Conservation (phyloP, 2,797 vertebrate genomes). For the Platyrinchus mystaceus region DNA sequence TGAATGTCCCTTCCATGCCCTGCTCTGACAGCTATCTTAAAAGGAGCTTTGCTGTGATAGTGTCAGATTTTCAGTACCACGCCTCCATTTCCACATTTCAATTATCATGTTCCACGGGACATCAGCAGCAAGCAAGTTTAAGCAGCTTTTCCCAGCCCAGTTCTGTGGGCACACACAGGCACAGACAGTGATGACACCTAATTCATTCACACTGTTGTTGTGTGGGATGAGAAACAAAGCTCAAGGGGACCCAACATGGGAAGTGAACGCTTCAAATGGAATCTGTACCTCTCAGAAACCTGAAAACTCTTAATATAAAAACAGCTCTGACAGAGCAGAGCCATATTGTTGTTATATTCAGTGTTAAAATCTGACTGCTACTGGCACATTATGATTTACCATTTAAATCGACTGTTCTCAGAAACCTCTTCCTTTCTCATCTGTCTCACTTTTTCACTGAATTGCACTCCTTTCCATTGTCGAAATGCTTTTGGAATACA, state of each 20-base stretch:
- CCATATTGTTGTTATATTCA: slow-evolving; percentile 41
- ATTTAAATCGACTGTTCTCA: not conserved
- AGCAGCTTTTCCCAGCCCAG: slow-evolving; percentile 1
- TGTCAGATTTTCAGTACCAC: not conserved
- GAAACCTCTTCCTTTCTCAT: slow-evolving; percentile 17
- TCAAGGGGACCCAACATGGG: not conserved
- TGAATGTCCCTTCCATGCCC: not conserved
- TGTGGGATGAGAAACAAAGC: not conserved
- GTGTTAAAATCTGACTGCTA: slow-evolving; percentile 19
- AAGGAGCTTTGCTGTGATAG: not conserved
- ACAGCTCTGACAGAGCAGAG: not conserved
- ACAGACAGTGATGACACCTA: not conserved
- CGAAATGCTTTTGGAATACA: not conserved
- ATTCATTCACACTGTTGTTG: not conserved
- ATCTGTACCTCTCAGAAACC: not conserved
- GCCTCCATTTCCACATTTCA: not conserved
- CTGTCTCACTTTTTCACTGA: not conserved
- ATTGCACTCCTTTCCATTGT: not conserved
- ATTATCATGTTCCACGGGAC: not conserved
- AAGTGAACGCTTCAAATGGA: not conserved
- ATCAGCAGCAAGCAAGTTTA: slow-evolving; percentile 3
- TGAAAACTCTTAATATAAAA: not conserved
- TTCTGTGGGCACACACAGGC: not conserved
- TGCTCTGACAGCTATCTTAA: not conserved
- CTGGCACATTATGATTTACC: not conserved